Evolutionary conservation across 2,888 invertebrate genomes (phyloP), one percentile per base, ranked within the genome.

Genomic region (Perdita meconis): DNA sequence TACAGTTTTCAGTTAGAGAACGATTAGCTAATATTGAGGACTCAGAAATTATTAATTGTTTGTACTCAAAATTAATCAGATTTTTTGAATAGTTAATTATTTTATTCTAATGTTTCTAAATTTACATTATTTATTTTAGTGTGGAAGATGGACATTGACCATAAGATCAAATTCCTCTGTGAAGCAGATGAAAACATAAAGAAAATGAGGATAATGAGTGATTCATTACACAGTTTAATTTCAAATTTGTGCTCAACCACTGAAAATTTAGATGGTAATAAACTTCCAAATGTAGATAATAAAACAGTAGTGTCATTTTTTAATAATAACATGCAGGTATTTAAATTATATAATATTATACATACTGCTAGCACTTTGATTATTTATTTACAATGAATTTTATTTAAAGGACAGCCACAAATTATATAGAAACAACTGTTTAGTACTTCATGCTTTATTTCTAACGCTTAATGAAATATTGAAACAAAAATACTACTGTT

Each of bases 51-150:
- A 72, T 70, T 71, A 16, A 44, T n/a, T 26, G 82, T 82, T 55
- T 30, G 78, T 81, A 19, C n/a, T 12, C 6, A 3, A n/a, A 42
- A 53, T 36, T 26, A 30, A 8, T 47, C 8, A 26, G 19, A 16
- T 44, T 19, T 47, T 5, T 67, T 26, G 1, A 56, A 36, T 6
- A 1, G 8, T 5, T 60, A 36, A 22, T 34, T 13, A n/a, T 36
- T 8, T 3, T n/a, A 70, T 19, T 42, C 13, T 12, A n/a, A 53
- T 56, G 13, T 34, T 19, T 16, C 6, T 1, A 34, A 65, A 59
- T 47, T 76, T 47, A 12, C 8, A 68, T n/a, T n/a, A n/a, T n/a
- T n/a, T 53, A 47, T 73, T 81, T 3, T 16, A 82, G 82, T 67
- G 22, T 82, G 83, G 83, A 77, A 61, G 47, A 24, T 5, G 50